Percentiles rank a stretch among this genome's conserved stretches.
phyloP scores from a whole-genome alignment of 2,888 invertebrate species.

The Brachypalpus laphriformis region DNA sequence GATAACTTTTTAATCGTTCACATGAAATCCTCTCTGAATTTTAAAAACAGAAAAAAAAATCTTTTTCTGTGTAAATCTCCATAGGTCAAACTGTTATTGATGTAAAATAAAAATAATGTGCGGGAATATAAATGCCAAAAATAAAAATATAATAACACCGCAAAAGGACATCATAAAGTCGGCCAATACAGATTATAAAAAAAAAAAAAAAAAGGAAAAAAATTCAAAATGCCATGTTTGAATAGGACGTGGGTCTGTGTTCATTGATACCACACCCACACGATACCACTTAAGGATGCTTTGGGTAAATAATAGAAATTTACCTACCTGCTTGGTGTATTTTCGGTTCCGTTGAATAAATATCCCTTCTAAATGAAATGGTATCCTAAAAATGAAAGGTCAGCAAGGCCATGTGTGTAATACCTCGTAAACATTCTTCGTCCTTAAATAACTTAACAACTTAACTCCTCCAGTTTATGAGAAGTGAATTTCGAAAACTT shows the following conservation, averaged over 20 bases:
- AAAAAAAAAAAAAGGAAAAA: neutral
- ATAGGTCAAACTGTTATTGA: neutral
- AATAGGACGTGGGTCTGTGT: constrained; percentile 30
- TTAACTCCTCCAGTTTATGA: neutral
- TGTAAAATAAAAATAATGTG: neutral
- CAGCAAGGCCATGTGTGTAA: constrained; percentile 31
- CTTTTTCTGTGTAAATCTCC: neutral
- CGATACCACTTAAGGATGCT: constrained; percentile 14
- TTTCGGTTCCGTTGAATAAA: constrained; percentile 3
- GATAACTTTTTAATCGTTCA: constrained; percentile 13
- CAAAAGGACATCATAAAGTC: constrained; percentile 7
- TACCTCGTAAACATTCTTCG: constrained; percentile 19
- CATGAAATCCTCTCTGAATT: neutral
- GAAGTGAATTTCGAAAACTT: constrained; percentile 31
- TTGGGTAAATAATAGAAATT: constrained; percentile 17
- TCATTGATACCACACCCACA: constrained; percentile 66
- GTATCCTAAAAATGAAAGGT: constrained; percentile 24
- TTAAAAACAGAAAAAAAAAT: neutral
- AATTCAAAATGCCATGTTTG: constrained; percentile 33
- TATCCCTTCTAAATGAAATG: neutral
- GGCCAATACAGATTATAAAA: neutral
- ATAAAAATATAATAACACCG: constrained; percentile 9
- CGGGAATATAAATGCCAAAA: neutral
- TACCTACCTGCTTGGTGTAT: constrained; percentile 52
- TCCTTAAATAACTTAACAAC: neutral